Evolutionary conservation across 2,113 vertebrate species (phyloP).

Genomic region (Ctenomys sociabilis): DNA sequence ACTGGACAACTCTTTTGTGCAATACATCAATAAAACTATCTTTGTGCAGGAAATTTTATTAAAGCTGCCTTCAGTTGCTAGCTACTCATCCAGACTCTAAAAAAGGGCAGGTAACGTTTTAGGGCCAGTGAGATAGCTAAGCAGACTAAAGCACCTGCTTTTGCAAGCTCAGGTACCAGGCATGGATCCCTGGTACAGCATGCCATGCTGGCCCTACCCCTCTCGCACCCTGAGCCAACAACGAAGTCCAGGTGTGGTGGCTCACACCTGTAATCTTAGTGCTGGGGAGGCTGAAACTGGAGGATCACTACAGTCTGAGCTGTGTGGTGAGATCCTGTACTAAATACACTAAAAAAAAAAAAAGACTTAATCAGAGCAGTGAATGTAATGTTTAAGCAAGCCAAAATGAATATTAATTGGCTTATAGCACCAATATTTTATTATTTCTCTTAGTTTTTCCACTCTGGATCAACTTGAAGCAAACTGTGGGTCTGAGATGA

Average conservation of each 20-base stretch:
- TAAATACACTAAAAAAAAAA: not conserved
- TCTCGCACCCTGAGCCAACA: too few relatives aligned
- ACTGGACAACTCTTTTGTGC: not conserved
- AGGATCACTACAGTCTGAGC: too few relatives aligned
- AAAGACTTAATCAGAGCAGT: not conserved
- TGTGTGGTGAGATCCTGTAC: not conserved
- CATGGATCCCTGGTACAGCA: too few relatives aligned
- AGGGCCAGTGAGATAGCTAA: too few relatives aligned
- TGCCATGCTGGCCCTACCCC: too few relatives aligned
- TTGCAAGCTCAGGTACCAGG: too few relatives aligned
- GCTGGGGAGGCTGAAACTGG: too few relatives aligned
- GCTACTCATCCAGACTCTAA: not conserved
- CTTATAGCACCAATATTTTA: not conserved
- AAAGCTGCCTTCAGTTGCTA: conserved; percentile 27
- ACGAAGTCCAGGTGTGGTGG: too few relatives aligned
- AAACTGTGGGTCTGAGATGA: not conserved
- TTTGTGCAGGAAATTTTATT: not conserved
- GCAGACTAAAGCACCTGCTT: too few relatives aligned
- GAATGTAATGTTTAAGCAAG: not conserved
- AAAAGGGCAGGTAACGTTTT: not conserved
- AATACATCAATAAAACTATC: not conserved
- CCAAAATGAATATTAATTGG: not conserved
- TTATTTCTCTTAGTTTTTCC: not conserved
- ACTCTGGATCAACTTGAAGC: not conserved
- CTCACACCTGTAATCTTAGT: too few relatives aligned